phyloP scores from a whole-genome alignment of 2,113 vertebrate species.

The Empidonax traillii region DNA sequence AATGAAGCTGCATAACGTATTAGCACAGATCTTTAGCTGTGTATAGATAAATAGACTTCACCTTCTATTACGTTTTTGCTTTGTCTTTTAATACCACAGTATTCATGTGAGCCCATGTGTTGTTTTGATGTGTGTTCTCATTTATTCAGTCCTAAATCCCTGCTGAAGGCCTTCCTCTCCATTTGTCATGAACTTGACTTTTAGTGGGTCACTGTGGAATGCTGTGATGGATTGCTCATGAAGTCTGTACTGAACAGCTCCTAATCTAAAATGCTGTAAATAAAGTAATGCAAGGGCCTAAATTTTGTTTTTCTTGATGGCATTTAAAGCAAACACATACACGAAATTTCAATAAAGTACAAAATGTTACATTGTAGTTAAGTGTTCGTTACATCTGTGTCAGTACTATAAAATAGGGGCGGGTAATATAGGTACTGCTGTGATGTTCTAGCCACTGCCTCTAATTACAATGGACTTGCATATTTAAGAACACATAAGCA shows the following conservation, averaged over 20 bases:
- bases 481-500: slow-evolving; percentile 20
- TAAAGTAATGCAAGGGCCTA: neutral
- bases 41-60: neutral
- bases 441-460: neutral
- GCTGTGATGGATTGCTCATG: neutral
- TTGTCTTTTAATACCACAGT: slow-evolving; percentile 5
- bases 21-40: neutral
- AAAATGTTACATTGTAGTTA: neutral
- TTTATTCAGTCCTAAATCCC: slow-evolving; percentile 13
- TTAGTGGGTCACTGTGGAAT: slow-evolving; percentile 48
- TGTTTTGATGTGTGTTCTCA: slow-evolving; percentile 18
- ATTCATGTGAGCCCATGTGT: neutral
- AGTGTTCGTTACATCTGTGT: neutral
- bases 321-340: neutral
- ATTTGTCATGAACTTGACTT: neutral
- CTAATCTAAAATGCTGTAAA: neutral
- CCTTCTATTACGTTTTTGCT: slow-evolving; percentile 7
- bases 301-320: neutral
- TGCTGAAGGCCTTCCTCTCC: neutral
- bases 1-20: neutral
- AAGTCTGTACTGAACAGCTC: neutral
- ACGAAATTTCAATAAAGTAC: neutral
- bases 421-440: neutral
- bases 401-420: neutral
- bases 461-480: slow-evolving; percentile 24